Percentiles rank a stretch among this genome's conserved stretches.
These are phyloP conservation scores for Agelas oroides DNA, from an alignment of 37 sponge, comb jelly and placozoan species.

Conservation along the genomic window DNA sequence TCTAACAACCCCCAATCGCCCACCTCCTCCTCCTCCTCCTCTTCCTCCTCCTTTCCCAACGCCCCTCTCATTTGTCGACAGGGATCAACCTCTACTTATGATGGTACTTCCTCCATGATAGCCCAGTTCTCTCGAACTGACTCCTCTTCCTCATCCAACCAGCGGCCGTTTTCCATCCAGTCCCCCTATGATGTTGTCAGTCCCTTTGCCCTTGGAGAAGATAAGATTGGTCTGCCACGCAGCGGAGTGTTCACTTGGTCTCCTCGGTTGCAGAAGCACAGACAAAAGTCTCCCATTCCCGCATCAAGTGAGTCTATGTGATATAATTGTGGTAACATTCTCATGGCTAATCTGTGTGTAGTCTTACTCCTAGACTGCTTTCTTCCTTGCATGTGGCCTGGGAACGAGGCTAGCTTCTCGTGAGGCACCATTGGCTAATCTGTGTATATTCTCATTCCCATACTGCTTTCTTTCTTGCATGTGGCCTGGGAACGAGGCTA, in stretches of 20 bases:
- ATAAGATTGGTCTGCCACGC: not conserved
- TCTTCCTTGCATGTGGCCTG: too few relatives aligned
- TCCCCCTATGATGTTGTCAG: not conserved
- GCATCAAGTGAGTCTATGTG: not conserved
- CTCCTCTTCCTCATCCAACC: conserved; percentile 8
- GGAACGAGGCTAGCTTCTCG: too few relatives aligned
- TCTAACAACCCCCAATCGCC: not conserved
- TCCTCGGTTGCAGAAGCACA: not conserved
- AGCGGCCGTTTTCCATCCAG: conserved; percentile 14
- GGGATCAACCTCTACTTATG: not conserved
- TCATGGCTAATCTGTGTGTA: too few relatives aligned
- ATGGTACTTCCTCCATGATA: not conserved
- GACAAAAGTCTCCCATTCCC: conserved; percentile 2
- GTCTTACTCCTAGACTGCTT: too few relatives aligned
- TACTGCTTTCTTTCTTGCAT: too few relatives aligned
- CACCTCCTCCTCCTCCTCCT: not conserved
- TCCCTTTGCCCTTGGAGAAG: not conserved
- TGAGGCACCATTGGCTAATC: too few relatives aligned
- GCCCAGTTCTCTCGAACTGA: not conserved
- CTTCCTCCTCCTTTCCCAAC: conserved; percentile 1
- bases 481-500: too few relatives aligned
- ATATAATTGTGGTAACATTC: too few relatives aligned
- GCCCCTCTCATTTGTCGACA: not conserved
- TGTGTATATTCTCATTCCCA: too few relatives aligned
- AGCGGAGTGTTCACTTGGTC: not conserved